Conservation (phyloP, 1,140 invertebrate species). For the Anastatus disparis region DNA sequence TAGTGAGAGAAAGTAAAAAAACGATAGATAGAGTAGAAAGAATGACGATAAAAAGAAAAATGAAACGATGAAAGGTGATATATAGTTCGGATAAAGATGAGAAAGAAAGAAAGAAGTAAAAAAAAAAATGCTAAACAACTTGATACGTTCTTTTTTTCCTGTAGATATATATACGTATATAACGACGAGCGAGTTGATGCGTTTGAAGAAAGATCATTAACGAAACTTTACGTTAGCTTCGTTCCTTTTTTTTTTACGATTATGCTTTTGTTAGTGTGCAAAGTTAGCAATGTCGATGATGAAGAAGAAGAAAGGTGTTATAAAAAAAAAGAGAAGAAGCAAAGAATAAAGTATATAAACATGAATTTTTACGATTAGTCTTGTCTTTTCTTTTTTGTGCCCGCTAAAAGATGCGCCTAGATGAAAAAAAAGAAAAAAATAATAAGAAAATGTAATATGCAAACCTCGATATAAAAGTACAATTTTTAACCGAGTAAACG, state of each 20-base stretch:
- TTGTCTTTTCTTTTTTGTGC: no score
- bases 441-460: constrained; percentile 9
- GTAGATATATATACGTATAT: constrained; percentile 7
- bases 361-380: constrained; percentile 1
- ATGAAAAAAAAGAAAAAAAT: constrained; percentile 14
- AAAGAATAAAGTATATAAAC: no score
- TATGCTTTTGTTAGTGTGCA: constrained; percentile 10
- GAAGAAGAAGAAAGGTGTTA: background rate
- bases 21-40: constrained; percentile 12
- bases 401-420: background rate
- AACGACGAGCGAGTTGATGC: background rate
- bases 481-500: constrained; percentile 23
- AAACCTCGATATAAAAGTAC: constrained; percentile 21
- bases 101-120: constrained; percentile 1
- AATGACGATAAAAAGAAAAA: constrained; percentile 1
- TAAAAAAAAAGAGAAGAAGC: background rate
- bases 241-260: constrained; percentile 13
- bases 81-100: background rate
- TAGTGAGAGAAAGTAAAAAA: constrained; percentile 9
- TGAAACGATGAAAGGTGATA: background rate
- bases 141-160: background rate
- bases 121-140: constrained; percentile 5
- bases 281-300: background rate
- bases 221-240: constrained; percentile 23
- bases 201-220: constrained; percentile 22